Base-by-base conservation (phyloP, 1,140 invertebrate species). In the Pseudomyrmex gracilis region DNA sequence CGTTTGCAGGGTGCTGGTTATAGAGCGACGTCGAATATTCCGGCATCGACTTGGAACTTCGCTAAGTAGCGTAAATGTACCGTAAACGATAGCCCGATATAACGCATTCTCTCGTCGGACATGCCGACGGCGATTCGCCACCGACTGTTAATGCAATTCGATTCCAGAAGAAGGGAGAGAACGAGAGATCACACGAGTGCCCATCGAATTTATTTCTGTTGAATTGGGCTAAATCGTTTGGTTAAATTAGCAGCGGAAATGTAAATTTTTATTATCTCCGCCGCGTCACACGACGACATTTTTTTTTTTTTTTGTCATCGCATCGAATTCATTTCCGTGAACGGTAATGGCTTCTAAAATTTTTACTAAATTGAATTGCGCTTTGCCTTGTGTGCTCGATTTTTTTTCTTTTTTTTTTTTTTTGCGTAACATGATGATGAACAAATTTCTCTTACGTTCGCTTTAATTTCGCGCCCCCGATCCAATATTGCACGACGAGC, bases 41-140 rank as follows among this genome's bases (percentile, higher is more conserved):
- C 61, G 17, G 24, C 49, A 45, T 49, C 73, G 60, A 64, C 60
- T 76, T 60, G 2, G 53, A 70, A 80, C 53, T 80, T 80, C 53
- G 53, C 53, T 78, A 80, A 80, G 53, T 70, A 70, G 53, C 64
- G 76, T 58, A 80, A 80, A 80, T 80, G 76, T 80, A 80, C 76
- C 66, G 66, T 80, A 80, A 80, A 80, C 66, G 76, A 70, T 80
- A 80, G 76, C 43, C 15, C 15, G 64, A 17, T 78, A 70, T 78
- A 70, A 78, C 53, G 76, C 55, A 71, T 80, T 17, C 53, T 68
- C 49, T 68, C 49, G n/a, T 45, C 34, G 64, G 51, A 20, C 63
- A 51, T 22, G 74, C 51, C 63, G 17, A 34, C 15, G 51, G 64
- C 43, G 76, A 80, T 58, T 68, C 34, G 20, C 51, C 24, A 45